These are phyloP conservation scores for Drosophila greeni DNA, from an alignment of 2,888 invertebrate genomes.

Conservation along the genomic window DNA sequence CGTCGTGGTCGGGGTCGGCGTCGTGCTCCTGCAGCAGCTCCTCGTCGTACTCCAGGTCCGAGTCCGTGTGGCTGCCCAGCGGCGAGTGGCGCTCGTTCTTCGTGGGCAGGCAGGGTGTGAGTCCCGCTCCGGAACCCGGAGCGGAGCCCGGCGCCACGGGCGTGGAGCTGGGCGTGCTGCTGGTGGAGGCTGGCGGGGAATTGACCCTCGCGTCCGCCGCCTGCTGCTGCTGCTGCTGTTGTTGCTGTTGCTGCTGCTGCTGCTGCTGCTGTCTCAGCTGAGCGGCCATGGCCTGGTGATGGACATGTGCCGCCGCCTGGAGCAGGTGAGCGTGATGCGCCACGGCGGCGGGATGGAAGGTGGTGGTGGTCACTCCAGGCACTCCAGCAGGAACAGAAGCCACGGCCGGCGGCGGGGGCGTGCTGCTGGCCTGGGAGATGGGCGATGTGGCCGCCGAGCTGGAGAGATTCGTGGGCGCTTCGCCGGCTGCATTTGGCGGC, in stretches of 20 bases:
- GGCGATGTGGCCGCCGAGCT: constrained; percentile 76
- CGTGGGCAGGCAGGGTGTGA: constrained; percentile 51
- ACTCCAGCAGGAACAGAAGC: constrained; percentile 34
- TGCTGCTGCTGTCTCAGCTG: constrained; percentile 58
- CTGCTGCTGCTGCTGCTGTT: constrained; percentile 65
- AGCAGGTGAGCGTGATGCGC: constrained; percentile 76
- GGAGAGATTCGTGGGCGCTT: constrained; percentile 77
- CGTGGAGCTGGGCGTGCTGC: constrained; percentile 67
- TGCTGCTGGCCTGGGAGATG: constrained; percentile 68
- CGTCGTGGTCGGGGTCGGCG: constrained; percentile 68
- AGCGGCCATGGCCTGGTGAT: constrained; percentile 67
- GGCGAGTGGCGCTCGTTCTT: constrained; percentile 79
- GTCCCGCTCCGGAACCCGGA: constrained; percentile 17
- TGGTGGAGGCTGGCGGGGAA: constrained; percentile 71
- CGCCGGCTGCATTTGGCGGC: constrained; percentile 58
- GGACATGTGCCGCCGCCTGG: constrained; percentile 74
- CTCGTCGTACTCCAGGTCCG: constrained; percentile 78
- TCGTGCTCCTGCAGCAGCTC: constrained; percentile 72
- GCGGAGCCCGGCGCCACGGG: constrained; percentile 46
- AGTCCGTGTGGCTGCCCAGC: constrained; percentile 78
- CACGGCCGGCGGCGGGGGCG: constrained; percentile 60
- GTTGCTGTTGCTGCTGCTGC: constrained; percentile 57
- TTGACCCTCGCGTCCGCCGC: constrained; percentile 61
- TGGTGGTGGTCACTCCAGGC: constrained; percentile 26
- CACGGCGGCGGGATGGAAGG: constrained; percentile 71